Base-by-base conservation (phyloP, 2,797 vertebrate species). In the Cynodonichthys magdalenae region DNA sequence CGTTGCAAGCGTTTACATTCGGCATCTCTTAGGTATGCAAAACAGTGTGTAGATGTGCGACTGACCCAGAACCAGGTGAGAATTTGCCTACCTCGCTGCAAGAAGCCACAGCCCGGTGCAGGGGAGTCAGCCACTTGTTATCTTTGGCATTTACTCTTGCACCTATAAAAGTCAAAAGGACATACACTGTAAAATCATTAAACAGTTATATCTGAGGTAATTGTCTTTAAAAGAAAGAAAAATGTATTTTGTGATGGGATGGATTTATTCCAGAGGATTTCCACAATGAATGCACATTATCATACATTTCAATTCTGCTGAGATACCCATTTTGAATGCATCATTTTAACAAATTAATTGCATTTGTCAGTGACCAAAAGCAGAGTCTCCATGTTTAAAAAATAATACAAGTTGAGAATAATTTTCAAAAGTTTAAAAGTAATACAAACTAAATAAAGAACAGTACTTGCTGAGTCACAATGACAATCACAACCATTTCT, bases 141-240 rank as follows among this genome's bases (percentile, higher is more conserved):
- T 99, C 97, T 97, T 99, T 99, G 96, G 97, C 96, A 95, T 99
- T 99, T 93, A 98, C 97, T 95, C 97, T 96, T 90, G 95, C 97
- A 94, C 97, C 97, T 99, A 74, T 82, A 79, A 36, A 36, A 88
- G 83, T 66, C 7, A 89, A 59, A 69, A 45, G 50, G 29, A 48
- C 14, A 48, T 53, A 65, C 18, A 31, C 69, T 51, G 49, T 63
- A 17, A 46, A 3, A 36, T 18, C 24, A 19, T 24, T 63, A 62
- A 3, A 36, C 50, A 24, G 24, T 24, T 24, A 24, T 24, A 24
- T 3, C 24, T 24, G 24, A 24, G 24, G 24, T 24, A 24, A 24
- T 24, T 24, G 24, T 24, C 24, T 3, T 24, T 24, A 24, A 24
- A 6, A 20, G 59, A 56, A 69, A 48, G 9, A 7, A 31, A 31